These are phyloP conservation scores for Tichodroma muraria DNA, from an alignment of 2,113 vertebrate species.

Conservation along the genomic window DNA sequence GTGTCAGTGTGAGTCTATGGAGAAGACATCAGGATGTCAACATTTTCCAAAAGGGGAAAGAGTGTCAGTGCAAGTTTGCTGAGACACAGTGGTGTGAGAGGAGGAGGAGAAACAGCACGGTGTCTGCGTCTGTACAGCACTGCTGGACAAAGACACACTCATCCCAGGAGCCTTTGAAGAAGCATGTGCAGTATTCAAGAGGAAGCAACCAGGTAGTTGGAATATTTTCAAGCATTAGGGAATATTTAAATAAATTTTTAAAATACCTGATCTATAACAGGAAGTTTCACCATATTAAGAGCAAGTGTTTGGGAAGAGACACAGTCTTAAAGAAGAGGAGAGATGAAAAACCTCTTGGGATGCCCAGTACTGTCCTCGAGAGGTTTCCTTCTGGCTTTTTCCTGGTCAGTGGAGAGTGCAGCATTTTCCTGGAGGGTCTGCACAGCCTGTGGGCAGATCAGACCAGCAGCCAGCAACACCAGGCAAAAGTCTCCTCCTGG, in stretches of 20 bases:
- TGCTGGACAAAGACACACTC: neutral
- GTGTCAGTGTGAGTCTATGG: constrained; percentile 48
- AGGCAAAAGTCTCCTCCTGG: neutral
- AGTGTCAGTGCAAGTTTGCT: constrained; percentile 11
- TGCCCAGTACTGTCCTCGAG: neutral
- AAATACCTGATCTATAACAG: neutral
- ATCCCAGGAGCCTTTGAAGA: neutral
- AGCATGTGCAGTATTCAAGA: neutral
- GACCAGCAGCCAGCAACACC: neutral
- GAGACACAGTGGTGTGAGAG: neutral
- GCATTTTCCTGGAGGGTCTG: neutral
- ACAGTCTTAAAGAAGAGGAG: neutral
- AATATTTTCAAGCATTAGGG: neutral
- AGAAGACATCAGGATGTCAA: constrained; percentile 49
- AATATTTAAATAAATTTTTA: neutral
- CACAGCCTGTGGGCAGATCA: neutral
- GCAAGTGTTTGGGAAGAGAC: neutral
- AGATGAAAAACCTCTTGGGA: neutral
- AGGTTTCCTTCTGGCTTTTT: neutral
- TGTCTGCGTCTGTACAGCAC: neutral
- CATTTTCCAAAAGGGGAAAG: constrained; percentile 17
- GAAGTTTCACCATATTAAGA: neutral
- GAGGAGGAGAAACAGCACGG: neutral
- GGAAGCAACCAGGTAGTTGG: neutral
- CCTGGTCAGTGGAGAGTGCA: neutral